These are phyloP conservation scores for Agrochola litura DNA, from an alignment of 2,888 invertebrate species.

Conservation along the genomic window DNA sequence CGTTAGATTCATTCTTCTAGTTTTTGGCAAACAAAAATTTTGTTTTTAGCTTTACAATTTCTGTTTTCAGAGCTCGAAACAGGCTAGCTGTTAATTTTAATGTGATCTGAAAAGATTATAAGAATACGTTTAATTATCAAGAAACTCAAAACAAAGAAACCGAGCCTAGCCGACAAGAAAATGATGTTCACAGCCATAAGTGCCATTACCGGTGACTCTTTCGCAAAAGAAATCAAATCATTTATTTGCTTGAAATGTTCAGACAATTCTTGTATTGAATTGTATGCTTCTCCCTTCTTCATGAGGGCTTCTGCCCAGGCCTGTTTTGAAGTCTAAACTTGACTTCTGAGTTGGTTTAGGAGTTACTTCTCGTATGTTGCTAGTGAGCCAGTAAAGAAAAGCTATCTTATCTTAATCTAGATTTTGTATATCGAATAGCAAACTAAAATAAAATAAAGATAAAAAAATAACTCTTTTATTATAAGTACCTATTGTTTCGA, in stretches of 20 bases:
- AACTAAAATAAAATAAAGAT: slow-evolving; percentile 1
- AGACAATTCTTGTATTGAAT: background rate
- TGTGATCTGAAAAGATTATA: background rate
- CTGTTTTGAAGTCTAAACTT: background rate
- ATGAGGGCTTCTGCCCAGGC: background rate
- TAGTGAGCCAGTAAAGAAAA: background rate
- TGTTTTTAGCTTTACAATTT: background rate
- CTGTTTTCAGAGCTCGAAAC: slow-evolving; percentile 13
- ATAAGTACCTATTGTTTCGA: slow-evolving; percentile 33
- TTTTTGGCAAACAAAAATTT: background rate
- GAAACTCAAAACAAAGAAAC: background rate
- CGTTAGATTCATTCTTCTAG: too few relatives aligned
- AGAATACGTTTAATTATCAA: background rate
- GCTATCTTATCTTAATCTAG: background rate
- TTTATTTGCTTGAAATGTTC: background rate
- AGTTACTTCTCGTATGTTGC: background rate
- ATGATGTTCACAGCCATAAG: background rate
- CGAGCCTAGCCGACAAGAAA: background rate
- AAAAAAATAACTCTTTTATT: slow-evolving; percentile 7
- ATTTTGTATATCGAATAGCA: background rate
- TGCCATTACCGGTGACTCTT: background rate
- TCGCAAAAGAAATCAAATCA: background rate
- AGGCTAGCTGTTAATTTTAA: background rate
- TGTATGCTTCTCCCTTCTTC: background rate
- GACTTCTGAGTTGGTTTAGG: background rate